Conservation (phyloP, 2,113 vertebrate genomes). For the Lophotis ruficrista region DNA sequence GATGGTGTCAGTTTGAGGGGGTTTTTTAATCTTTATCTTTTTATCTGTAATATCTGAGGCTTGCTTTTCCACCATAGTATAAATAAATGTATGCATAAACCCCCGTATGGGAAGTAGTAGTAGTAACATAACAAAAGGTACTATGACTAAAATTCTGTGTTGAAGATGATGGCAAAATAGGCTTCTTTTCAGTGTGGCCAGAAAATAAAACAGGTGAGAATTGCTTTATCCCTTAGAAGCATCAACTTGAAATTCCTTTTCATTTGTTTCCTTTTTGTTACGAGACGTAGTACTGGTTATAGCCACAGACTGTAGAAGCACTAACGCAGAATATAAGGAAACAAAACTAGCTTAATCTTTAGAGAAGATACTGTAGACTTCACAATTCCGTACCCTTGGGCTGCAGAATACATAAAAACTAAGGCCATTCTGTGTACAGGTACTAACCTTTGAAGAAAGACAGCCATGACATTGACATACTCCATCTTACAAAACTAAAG, state of each 20-base stretch:
- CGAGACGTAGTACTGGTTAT: neutral
- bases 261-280: neutral
- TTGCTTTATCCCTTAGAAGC: neutral
- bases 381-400: neutral
- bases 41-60: neutral
- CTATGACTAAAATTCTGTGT: neutral
- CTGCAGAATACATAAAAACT: neutral
- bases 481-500: neutral
- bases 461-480: no score
- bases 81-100: neutral
- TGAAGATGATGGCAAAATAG: neutral
- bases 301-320: neutral
- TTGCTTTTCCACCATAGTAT: neutral
- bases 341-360: neutral
- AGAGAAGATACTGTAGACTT: neutral
- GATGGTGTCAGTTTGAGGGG: neutral
- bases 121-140: neutral
- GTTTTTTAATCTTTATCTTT: neutral
- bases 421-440: neutral
- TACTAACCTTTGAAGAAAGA: no score
- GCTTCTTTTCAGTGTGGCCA: neutral
- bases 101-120: neutral
- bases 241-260: neutral
- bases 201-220: neutral
- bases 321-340: neutral